Evolutionary conservation across 92 coral and sea anemone genomes (phyloP), one percentile per base, ranked within the genome.

Genomic region (Porites divaricata): DNA sequence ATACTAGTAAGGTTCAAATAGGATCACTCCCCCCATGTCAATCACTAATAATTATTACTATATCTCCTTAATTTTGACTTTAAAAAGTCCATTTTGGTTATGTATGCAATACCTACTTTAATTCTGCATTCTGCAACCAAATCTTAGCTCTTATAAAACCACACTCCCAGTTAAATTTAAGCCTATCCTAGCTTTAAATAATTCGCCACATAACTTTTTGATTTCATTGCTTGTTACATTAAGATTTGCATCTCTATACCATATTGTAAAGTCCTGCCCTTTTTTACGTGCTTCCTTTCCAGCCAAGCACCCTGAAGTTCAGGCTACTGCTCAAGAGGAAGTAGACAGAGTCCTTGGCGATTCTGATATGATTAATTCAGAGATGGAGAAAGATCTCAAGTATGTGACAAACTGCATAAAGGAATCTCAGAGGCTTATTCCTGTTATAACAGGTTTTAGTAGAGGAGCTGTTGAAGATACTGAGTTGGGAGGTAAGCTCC

Each of bases 351-450:
- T 77, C 17, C 76, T 84, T 9, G 74, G 82, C 2, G 76, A 66
- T 15, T 59, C 78, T 28, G 65, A 65, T 28, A 22, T 22, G 1
- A 80, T 83, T 49, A 64, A 84, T 15, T 35, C 62, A 63, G 75
- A 67, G n/a, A 76, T 74, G 76, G 53, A 53, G 63, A 83, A 89
- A 4, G 67, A 72, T 26, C 82, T 89, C 53, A 81, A 75, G 14
- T 89, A 72, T 73, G 59, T 89, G 66, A 8, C 76, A 45, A 89
- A 84, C 74, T 89, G 92, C 6, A 84, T 89, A 41, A 89, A 89
- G 78, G 92, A 89, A 56, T 89, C 92, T 17, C 92, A 83, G 22
- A 75, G 92, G 72, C 72, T 84, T 62, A 73, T 84, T 66, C 92
- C 92, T 19, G 85, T 81, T 4, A 83, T 82, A 14, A 78, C 77